Conservation (phyloP, 2,797 vertebrate genomes). For the Sebastes oblongus region DNA sequence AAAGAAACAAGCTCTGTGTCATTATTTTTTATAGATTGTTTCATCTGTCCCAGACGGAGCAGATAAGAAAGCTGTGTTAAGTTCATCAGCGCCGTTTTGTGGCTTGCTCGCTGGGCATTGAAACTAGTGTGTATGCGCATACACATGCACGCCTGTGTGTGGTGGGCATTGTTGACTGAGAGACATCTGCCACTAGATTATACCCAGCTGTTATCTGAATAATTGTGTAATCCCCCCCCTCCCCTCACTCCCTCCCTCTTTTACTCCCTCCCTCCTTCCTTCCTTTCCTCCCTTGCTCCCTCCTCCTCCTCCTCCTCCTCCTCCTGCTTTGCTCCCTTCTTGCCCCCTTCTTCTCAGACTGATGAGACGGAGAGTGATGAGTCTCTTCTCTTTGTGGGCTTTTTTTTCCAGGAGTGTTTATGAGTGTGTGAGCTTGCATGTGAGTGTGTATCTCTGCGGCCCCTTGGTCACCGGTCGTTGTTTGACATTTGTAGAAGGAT, state of each 20-base stretch:
- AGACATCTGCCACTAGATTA: constrained; percentile 89
- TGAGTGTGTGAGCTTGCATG: constrained; percentile 48
- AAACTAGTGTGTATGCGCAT: constrained; percentile 41
- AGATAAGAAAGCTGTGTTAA: constrained; percentile 1
- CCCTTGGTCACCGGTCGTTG: constrained; percentile 69
- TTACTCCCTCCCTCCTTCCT: constrained; percentile 1
- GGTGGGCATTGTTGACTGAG: constrained; percentile 85
- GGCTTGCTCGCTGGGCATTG: constrained; percentile 42
- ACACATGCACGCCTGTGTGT: constrained; percentile 62
- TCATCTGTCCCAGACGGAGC: constrained; percentile 15
- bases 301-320: constrained; percentile 1
- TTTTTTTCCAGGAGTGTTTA: constrained; percentile 55
- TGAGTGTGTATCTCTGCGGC: constrained; percentile 34
- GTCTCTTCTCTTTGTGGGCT: constrained; percentile 45
- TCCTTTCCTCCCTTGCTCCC: constrained; percentile 17
- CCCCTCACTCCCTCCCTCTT: constrained; percentile 6
- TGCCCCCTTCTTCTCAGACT: constrained; percentile 50
- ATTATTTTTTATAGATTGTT: constrained; percentile 25
- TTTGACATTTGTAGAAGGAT: constrained; percentile 84
- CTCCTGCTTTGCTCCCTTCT: constrained; percentile 43
- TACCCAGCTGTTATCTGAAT: constrained; percentile 89
- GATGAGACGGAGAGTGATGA: constrained; percentile 63
- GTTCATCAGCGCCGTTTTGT: constrained; percentile 14
- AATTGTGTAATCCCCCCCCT: constrained; percentile 81
- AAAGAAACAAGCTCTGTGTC: neutral